These are phyloP conservation scores for Sturnira hondurensis DNA, from an alignment of 2,113 vertebrate genomes.

Conservation along the genomic window DNA sequence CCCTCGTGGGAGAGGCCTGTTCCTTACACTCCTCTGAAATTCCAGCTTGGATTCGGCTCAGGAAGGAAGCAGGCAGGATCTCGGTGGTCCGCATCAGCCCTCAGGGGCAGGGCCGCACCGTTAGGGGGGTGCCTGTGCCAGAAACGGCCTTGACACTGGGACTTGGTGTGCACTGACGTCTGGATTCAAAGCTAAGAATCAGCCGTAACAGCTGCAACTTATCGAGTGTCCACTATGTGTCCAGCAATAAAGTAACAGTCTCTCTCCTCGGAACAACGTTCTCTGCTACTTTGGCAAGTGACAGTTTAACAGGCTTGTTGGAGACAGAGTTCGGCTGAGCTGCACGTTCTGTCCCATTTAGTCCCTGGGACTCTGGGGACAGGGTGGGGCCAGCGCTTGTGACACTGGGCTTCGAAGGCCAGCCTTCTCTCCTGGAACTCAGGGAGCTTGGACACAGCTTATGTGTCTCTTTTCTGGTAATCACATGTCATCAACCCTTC, in stretches of 20 bases:
- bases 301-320: not conserved
- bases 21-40: not conserved
- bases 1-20: not conserved
- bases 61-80: too few species aligned
- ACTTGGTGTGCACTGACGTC: not conserved
- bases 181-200: not conserved
- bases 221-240: not conserved
- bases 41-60: not conserved
- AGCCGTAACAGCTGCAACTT: not conserved
- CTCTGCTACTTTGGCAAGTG: not conserved
- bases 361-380: not conserved
- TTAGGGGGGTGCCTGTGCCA: not conserved
- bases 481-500: not conserved
- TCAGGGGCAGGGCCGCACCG: not conserved
- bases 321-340: not conserved
- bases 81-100: not conserved
- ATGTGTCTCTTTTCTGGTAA: not conserved
- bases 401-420: not conserved
- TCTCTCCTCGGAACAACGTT: not conserved
- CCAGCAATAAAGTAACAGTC: not conserved
- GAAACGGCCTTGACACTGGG: not conserved
- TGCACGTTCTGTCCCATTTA: not conserved
- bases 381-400: not conserved
- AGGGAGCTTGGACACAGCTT: too few species aligned
- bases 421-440: not conserved